A percentile compares a stretch with the other conserved stretches of the same genome.
Conservation (phyloP, 1,140 invertebrate genomes). For the Magallana gigas region DNA sequence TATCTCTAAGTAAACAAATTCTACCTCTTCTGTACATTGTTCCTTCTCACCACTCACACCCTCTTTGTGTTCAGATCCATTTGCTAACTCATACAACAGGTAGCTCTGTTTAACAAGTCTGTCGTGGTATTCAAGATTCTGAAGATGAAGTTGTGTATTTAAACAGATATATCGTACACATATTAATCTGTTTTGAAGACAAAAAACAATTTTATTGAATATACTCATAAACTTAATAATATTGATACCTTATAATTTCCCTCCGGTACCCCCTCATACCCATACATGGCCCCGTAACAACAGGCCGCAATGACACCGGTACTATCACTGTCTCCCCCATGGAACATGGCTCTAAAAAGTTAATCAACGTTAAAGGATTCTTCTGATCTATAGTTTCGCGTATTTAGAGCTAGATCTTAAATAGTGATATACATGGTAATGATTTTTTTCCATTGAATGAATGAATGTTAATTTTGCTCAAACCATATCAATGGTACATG, state of each 20-base stretch:
- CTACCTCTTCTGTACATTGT: background rate
- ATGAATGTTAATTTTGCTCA: too few relatives aligned
- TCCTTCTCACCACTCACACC: background rate
- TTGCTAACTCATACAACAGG: slow-evolving; percentile 35
- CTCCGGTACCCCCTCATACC: slow-evolving; percentile 66
- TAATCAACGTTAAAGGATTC: too few relatives aligned
- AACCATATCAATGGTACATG: too few relatives aligned
- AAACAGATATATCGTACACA: background rate
- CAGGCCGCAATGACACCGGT: slow-evolving; percentile 77
- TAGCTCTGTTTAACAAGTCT: slow-evolving; percentile 49
- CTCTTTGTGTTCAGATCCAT: background rate
- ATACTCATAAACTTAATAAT: background rate
- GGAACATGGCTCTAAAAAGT: slow-evolving; percentile 71
- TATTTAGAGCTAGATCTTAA: too few relatives aligned
- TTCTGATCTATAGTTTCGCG: too few relatives aligned
- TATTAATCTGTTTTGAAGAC: background rate
- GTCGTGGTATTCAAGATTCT: slow-evolving; percentile 61
- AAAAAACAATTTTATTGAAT: background rate
- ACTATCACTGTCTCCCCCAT: slow-evolving; percentile 77
- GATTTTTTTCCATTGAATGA: too few relatives aligned
- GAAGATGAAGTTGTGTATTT: background rate
- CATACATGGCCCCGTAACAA: slow-evolving; percentile 77
- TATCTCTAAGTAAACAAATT: too few relatives aligned
- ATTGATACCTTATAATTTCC: slow-evolving; percentile 36
- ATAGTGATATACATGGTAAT: too few relatives aligned